Evolutionary conservation across 2,888 invertebrate genomes (phyloP), one percentile per base, ranked within the genome.

Genomic region (Stenurella melanura): DNA sequence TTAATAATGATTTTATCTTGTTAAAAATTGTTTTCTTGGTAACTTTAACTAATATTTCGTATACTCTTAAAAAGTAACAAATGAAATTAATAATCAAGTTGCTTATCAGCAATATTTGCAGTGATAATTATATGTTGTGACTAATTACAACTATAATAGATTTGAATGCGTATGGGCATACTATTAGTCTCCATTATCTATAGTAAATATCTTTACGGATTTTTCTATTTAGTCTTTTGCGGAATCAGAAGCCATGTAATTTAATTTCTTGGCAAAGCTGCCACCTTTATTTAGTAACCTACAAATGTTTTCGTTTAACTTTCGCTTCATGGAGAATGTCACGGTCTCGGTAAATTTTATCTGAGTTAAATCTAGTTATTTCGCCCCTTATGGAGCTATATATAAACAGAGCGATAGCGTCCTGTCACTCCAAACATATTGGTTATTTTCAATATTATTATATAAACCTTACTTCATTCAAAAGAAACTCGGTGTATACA

Each of bases 201-300:
- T 4, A n/a, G 50, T 6, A 17, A n/a, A 50, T 63, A 63, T 34
- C 34, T n/a, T 34, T 30, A n/a, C 30, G 61, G 9, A 34, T n/a
- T 63, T 63, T 63, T 30, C n/a, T n/a, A 30, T 10, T 34, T 63
- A 34, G 30, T n/a, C 34, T 11, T 34, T 30, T 10, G 34, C 10
- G 18, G 34, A 34, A 34, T 63, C 34, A 34, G 61, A 30, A 34
- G 61, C 61, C 17, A 34, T 63, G 9, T 17, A 34, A 63, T 17
- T 63, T 34, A 63, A 63, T 63, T 19, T 30, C 30, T 30, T 21
- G 15, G 21, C 15, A n/a, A 61, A 61, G 61, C 61, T 58, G 58
- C 21, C 21, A 21, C 21, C 21, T 58, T 17, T 21, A 58, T 21
- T 7, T 19, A 21, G 19, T 42, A 42, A 42, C 42, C 42, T 50